A percentile compares a stretch with the other conserved stretches of the same genome.
Evolutionary conservation across 2,113 vertebrate genomes (phyloP).

Genomic region (Pontoporia blainvillei): DNA sequence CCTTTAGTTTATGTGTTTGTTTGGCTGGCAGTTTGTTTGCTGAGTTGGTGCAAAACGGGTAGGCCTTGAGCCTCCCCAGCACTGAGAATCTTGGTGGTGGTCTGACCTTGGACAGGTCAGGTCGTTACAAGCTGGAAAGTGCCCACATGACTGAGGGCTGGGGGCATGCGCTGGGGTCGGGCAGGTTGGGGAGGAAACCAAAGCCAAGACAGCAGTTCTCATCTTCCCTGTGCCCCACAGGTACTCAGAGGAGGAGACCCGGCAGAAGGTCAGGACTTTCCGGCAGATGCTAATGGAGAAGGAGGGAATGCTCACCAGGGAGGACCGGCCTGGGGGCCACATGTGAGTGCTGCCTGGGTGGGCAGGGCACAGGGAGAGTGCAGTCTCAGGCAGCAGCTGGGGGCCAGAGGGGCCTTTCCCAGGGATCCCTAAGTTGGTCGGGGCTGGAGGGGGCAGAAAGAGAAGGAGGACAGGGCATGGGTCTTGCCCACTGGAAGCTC

Average conservation of each 20-base stretch:
- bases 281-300: slow-evolving; percentile 99
- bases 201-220: neutral
- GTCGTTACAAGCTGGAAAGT: neutral
- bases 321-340: slow-evolving; percentile 89
- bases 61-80: neutral
- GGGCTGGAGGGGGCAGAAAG: neutral
- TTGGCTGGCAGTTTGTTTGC: neutral
- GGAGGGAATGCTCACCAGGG: slow-evolving; percentile 96
- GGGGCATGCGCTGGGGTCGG: too few species aligned
- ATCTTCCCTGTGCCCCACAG: slow-evolving; percentile 71
- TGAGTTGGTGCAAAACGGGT: neutral
- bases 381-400: neutral
- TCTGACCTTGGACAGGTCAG: neutral
- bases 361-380: neutral
- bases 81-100: neutral
- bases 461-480: neutral
- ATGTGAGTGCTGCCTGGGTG: slow-evolving; percentile 83
- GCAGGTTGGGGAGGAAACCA: neutral
- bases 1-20: neutral
- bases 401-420: neutral
- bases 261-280: slow-evolving; percentile 97
- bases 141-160: neutral
- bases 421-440: neutral
- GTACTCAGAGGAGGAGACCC: slow-evolving; percentile 95
- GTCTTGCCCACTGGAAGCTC: neutral